Conservation (phyloP, 2,113 vertebrate genomes). For the Menidia beryllina region DNA sequence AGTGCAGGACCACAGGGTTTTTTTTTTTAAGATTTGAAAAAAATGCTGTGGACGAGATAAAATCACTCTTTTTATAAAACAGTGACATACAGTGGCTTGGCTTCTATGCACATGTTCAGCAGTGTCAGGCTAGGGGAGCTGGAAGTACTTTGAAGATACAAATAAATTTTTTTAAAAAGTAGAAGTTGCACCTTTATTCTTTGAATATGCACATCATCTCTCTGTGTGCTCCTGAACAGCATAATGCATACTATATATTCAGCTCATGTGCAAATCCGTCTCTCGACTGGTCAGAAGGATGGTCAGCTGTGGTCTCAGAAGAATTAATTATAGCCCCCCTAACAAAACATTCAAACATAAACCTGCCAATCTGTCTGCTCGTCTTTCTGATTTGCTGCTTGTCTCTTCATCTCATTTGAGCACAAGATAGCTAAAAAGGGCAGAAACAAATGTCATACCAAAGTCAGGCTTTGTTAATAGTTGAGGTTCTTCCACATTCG, state of each 20-base stretch:
- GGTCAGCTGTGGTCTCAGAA: slow-evolving; percentile 50
- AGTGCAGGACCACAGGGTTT: too few relatives aligned
- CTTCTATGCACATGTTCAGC: not conserved
- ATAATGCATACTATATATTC: slow-evolving; percentile 50
- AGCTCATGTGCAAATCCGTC: slow-evolving; percentile 14
- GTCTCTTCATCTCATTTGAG: slow-evolving; percentile 40
- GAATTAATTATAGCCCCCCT: slow-evolving; percentile 66
- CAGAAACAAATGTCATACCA: slow-evolving; percentile 18
- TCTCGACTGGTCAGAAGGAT: slow-evolving; percentile 26
- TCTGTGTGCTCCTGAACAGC: not conserved
- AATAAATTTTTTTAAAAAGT: slow-evolving; percentile 18
- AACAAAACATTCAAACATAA: slow-evolving; percentile 61
- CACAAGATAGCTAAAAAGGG: slow-evolving; percentile 11
- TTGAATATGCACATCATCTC: slow-evolving; percentile 4
- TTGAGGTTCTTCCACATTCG: slow-evolving; percentile 1
- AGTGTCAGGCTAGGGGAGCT: not conserved
- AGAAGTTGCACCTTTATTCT: slow-evolving; percentile 12
- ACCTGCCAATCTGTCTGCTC: slow-evolving; percentile 61
- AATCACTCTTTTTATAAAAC: too few relatives aligned
- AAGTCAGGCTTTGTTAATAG: slow-evolving; percentile 30
- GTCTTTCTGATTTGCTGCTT: slow-evolving; percentile 19
- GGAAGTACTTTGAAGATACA: slow-evolving; percentile 24
- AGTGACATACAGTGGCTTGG: too few relatives aligned
- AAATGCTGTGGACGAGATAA: too few relatives aligned
- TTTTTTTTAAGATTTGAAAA: too few relatives aligned